Base-by-base conservation (phyloP, 2,888 invertebrate genomes). In the Pilophorus perplexus region DNA sequence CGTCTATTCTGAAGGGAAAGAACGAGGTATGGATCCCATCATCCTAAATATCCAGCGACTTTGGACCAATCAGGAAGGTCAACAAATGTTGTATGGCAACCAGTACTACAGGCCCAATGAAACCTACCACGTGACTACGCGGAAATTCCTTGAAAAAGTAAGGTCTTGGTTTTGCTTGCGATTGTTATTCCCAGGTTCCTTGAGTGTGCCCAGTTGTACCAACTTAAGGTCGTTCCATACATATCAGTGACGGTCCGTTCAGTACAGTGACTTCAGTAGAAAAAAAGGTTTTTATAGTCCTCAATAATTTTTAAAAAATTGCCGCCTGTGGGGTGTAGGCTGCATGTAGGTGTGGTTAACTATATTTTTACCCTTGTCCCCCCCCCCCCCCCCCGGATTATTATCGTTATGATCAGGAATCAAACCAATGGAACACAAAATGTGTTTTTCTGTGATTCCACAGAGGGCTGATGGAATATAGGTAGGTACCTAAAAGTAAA, bases 121-220 rank as follows among this genome's bases (percentile, higher is more conserved):
- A 78, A 99, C 99, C 0, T 97, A 88, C 80, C 98, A 99, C 78
- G 84, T 95, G 5, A 89, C 93, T 10, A 93, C 94, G 0, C 84
- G 97, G 73, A 95, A 94, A 79, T 99, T 99, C 79, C 82, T 97
- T 0, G 92, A 96, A 73, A 93, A 93, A 76, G 75, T 75, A 68
- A 3, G 55, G 5, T n/a, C n/a, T n/a, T n/a, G n/a, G n/a, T n/a
- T n/a, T n/a, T n/a, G 33, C 8, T 10, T 33, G 12, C 8, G 8
- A 10, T 33, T 33, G 33, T 6, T 33, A 8, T 6, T 33, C 12
- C 33, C 33, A 10, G 12, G 12, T n/a, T n/a, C n/a, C n/a, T 33
- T 33, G 33, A 12, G 12, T 6, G 8, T 33, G 8, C 33, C 33
- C 12, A 12, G 8, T 33, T 33, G 33, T 33, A 10, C 8, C 33